A percentile compares a stretch with the other conserved stretches of the same genome.
phyloP scores from a whole-genome alignment of 2,888 invertebrate genomes.

The Rhagium mordax region DNA sequence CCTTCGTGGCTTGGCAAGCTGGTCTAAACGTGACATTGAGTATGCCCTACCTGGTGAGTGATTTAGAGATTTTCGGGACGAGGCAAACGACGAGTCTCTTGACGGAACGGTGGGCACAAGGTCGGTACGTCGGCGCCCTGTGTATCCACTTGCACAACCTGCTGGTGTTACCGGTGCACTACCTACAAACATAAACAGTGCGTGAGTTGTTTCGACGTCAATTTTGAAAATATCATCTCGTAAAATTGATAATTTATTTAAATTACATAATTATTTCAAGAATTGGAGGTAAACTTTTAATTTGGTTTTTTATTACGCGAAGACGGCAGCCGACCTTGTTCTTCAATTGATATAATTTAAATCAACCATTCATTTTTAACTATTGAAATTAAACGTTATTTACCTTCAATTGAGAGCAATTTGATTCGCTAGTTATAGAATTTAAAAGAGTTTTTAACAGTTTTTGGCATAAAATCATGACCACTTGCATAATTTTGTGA shows the following conservation, averaged over 20 bases:
- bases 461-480: no score
- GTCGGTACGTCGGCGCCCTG: conserved; percentile 90
- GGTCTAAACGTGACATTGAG: conserved; percentile 95
- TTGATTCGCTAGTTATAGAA: neutral
- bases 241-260: no score
- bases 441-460: neutral
- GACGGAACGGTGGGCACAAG: conserved; percentile 91
- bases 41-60: conserved; percentile 87
- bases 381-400: neutral
- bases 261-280: neutral
- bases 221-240: no score
- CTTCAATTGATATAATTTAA: conserved; percentile 10
- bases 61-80: conserved; percentile 70
- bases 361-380: neutral
- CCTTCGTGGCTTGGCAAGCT: conserved; percentile 81
- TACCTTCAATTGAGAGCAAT: neutral
- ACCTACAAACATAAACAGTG: conserved; percentile 52
- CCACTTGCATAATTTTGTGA: no score
- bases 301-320: neutral
- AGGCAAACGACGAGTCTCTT: conserved; percentile 74
- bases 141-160: conserved; percentile 80
- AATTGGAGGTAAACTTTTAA: neutral
- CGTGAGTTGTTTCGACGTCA: neutral
- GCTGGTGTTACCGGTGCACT: conserved; percentile 69
- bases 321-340: neutral